Conservation (phyloP, 2,113 vertebrate genomes). For the Microcebus murinus region DNA sequence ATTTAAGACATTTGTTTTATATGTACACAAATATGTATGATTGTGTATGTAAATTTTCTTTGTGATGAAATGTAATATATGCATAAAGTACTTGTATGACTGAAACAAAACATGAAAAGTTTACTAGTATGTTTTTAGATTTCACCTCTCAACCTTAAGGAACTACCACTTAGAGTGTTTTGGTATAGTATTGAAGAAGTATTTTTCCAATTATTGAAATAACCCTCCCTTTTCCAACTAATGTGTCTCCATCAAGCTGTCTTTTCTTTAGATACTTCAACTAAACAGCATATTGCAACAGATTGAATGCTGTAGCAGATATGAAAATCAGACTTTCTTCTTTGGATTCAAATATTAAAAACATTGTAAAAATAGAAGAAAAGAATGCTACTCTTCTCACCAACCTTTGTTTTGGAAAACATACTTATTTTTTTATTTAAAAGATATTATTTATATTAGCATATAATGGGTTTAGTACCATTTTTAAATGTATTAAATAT, state of each 20-base stretch:
- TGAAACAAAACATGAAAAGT: neutral
- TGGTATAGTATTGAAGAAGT: neutral
- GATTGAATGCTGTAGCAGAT: neutral
- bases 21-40: neutral
- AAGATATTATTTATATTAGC: neutral
- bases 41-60: neutral
- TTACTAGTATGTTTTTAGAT: conserved; percentile 3
- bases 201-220: neutral
- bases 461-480: neutral
- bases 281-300: neutral
- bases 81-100: neutral
- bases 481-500: neutral
- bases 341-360: neutral
- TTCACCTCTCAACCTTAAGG: neutral
- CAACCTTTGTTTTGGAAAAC: neutral
- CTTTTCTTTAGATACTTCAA: neutral
- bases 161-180: neutral
- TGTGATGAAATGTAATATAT: neutral
- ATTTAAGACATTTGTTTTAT: neutral
- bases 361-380: neutral
- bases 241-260: neutral
- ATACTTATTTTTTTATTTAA: neutral
- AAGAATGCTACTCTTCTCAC: neutral
- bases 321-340: neutral
- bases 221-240: neutral